Evolutionary conservation across 37 sponge, comb jelly and placozoan genomes (phyloP), one percentile per base, ranked within the genome.

Genomic region (Halichondria panicea): DNA sequence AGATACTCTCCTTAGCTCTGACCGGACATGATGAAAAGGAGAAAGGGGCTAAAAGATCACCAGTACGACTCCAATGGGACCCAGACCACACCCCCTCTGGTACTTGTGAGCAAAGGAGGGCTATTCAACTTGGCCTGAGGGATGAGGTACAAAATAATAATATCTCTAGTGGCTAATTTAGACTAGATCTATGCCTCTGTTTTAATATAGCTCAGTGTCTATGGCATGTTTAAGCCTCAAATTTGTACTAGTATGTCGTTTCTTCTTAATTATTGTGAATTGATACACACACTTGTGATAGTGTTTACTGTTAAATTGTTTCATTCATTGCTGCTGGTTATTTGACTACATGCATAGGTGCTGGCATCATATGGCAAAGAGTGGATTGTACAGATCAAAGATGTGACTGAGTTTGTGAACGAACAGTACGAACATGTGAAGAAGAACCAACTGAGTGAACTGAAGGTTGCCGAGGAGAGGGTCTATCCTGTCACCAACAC

Each of bases 61-160:
- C 77, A 48, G 92, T 91, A 19, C 77, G 92, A 1, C 66, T 91
- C 4, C 92, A 91, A 64, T 91, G 92, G 92, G 92, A 91, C 52
- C 92, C 92, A 19, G 92, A 91, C 55, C 87, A 91, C 59, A 28
- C 39, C 55, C 92, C 92, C 34, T 25, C 43, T 70, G 92, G 92
- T 22, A 78, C n/a, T 6, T 37, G 73, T 11, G 36, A 58, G 58
- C n/a, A n/a, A 43, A 77, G 91, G 31, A 70, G 85, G 63, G 91
- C 91, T 45, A 90, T 90, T 43, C 91, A 90, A 39, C 72, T 90
- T 15, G 91, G 91, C 25, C 64, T 90, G 28, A 90, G 77, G 81
- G 65, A 83, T 84, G 81, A 90, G 69, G 74, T 89, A 45, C 30
- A 35, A 15, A 48, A 15, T 11, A 48, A 48, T 15, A n/a, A n/a